phyloP scores from a whole-genome alignment of 1,140 invertebrate genomes.

The Ceratosolen solmsi region DNA sequence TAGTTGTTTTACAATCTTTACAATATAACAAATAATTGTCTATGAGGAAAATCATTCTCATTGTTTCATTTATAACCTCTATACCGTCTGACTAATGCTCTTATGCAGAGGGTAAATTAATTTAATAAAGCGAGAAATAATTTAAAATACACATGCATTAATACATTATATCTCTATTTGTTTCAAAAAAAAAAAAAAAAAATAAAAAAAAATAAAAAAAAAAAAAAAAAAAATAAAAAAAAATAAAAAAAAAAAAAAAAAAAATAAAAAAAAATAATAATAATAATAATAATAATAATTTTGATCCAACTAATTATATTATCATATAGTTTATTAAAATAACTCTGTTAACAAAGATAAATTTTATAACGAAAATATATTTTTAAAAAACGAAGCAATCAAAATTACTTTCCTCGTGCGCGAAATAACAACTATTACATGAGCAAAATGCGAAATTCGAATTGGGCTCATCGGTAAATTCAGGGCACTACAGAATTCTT shows the following conservation, averaged over 20 bases:
- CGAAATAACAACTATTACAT: slow-evolving; percentile 20
- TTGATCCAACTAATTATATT: not conserved
- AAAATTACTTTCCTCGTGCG: not conserved
- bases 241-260: too few species aligned
- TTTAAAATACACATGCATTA: not conserved
- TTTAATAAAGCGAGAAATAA: slow-evolving; percentile 5
- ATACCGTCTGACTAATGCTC: not conserved
- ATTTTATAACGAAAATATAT: not conserved
- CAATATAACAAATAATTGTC: slow-evolving; percentile 15
- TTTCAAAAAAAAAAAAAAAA: not conserved
- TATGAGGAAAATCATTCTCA: slow-evolving; percentile 4
- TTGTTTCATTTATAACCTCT: slow-evolving; percentile 8
- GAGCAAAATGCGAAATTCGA: slow-evolving; percentile 39
- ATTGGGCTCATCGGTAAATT: slow-evolving; percentile 16
- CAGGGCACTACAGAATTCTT: not conserved
- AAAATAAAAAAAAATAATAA: too few species aligned
- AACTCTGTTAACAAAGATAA: not conserved
- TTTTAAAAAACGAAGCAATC: not conserved
- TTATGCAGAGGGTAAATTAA: not conserved
- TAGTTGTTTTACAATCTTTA: slow-evolving; percentile 15
- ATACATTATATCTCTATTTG: not conserved
- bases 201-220: too few species aligned
- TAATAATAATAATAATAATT: too few species aligned
- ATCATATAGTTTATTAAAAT: not conserved
- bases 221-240: too few species aligned